These are phyloP conservation scores for Zingel zingel DNA, from an alignment of 2,113 vertebrate genomes.

Conservation along the genomic window DNA sequence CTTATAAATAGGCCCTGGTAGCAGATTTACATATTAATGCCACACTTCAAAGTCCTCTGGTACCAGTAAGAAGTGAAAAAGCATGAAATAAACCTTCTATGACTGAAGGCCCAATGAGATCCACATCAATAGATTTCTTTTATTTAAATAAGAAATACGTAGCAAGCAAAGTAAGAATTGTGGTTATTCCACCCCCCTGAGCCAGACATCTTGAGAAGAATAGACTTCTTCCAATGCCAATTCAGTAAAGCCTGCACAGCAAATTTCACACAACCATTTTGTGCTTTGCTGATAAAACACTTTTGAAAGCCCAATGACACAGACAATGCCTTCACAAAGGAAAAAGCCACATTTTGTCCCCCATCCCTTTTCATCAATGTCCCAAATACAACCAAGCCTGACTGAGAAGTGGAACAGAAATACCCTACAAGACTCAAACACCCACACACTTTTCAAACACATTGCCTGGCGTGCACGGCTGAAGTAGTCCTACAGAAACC, in stretches of 20 bases:
- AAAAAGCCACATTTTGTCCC: slow-evolving; percentile 67
- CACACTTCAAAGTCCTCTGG: slow-evolving; percentile 65
- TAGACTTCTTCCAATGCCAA: slow-evolving; percentile 63
- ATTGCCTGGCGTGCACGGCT: slow-evolving; percentile 1
- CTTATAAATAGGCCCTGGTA: slow-evolving; percentile 30
- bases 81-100: slow-evolving; percentile 57
- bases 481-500: slow-evolving; percentile 35
- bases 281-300: slow-evolving; percentile 78
- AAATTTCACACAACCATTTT: slow-evolving; percentile 80
- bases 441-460: slow-evolving; percentile 41
- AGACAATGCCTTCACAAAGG: slow-evolving; percentile 76
- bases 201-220: slow-evolving; percentile 78
- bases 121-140: slow-evolving; percentile 71
- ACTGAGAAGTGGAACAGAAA: slow-evolving; percentile 49
- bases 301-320: slow-evolving; percentile 73
- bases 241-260: slow-evolving; percentile 74
- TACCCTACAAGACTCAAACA: slow-evolving; percentile 52
- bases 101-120: slow-evolving; percentile 64
- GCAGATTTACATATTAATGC: slow-evolving; percentile 63
- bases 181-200: slow-evolving; percentile 65
- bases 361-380: slow-evolving; percentile 71
- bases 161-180: slow-evolving; percentile 58
- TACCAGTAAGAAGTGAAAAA: slow-evolving; percentile 55
- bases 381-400: slow-evolving; percentile 68
- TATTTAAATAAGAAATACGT: slow-evolving; percentile 73